phyloP scores from a whole-genome alignment of 2,888 invertebrate genomes.

The Hoplodrina ambigua region DNA sequence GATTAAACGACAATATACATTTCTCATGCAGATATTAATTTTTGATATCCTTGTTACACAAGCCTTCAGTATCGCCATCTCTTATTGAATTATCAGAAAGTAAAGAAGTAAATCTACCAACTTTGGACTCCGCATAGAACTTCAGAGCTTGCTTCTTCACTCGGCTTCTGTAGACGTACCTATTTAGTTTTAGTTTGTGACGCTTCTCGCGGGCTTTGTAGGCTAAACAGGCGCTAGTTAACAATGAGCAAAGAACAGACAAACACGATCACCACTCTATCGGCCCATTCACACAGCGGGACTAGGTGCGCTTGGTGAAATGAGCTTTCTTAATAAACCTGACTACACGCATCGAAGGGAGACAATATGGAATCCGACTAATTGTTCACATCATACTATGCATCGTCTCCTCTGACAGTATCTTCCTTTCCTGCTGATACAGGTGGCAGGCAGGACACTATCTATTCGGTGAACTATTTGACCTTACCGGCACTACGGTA shows the following conservation, averaged over 20 bases:
- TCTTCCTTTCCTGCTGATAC: constrained; percentile 68
- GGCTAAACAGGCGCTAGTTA: constrained; percentile 77
- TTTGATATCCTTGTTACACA: constrained; percentile 58
- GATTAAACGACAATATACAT: constrained; percentile 60
- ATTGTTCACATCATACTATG: constrained; percentile 53
- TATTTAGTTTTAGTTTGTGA: constrained; percentile 76
- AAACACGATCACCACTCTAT: constrained; percentile 70
- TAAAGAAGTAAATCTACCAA: constrained; percentile 59
- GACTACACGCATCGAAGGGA: constrained; percentile 74
- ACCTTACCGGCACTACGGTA: constrained; percentile 46
- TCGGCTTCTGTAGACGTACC: constrained; percentile 81
- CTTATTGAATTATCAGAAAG: constrained; percentile 57
- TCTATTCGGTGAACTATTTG: constrained; percentile 42
- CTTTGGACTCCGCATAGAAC: constrained; percentile 58
- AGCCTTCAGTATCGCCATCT: constrained; percentile 54
- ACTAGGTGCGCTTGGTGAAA: constrained; percentile 80
- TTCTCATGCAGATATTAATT: constrained; percentile 57
- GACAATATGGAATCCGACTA: constrained; percentile 64
- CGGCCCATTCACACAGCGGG: constrained; percentile 74
- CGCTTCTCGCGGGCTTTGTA: constrained; percentile 80
- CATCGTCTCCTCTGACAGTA: constrained; percentile 48
- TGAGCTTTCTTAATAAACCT: constrained; percentile 73
- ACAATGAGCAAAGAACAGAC: constrained; percentile 73
- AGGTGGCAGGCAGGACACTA: constrained; percentile 62
- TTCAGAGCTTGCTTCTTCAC: constrained; percentile 82